A percentile compares a stretch with the other conserved stretches of the same genome.
Evolutionary conservation across 2,113 vertebrate genomes (phyloP).

Genomic region (Sclerurus mexicanus): DNA sequence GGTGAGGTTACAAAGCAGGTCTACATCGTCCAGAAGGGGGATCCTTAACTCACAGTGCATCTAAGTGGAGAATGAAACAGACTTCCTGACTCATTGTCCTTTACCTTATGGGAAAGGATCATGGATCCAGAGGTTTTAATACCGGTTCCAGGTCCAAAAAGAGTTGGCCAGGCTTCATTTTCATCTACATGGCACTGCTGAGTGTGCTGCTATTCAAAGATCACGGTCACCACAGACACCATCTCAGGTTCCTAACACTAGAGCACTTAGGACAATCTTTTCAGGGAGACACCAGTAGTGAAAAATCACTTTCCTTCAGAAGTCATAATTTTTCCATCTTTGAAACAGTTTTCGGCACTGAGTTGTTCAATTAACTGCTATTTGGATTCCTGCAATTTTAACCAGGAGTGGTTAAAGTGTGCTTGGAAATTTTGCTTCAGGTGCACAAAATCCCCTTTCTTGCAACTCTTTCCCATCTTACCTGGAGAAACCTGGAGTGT

Average conservation of each 20-base stretch:
- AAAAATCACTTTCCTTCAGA: background rate
- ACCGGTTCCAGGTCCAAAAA: background rate
- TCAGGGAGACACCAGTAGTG: background rate
- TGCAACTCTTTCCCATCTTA: background rate
- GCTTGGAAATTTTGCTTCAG: background rate
- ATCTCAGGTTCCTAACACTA: background rate
- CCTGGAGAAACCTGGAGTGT: constrained; percentile 16
- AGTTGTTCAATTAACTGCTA: background rate
- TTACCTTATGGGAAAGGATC: background rate
- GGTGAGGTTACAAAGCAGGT: background rate
- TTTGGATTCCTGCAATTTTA: background rate
- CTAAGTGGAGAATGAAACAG: background rate
- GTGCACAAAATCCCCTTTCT: background rate
- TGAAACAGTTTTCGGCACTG: background rate
- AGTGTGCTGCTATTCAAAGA: background rate
- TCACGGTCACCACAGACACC: background rate
- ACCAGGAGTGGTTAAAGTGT: background rate
- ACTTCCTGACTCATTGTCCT: background rate
- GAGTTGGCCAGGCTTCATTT: background rate
- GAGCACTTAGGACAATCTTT: accelerated
- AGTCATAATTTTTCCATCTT: background rate
- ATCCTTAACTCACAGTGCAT: background rate
- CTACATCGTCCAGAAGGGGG: background rate
- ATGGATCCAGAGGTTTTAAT: background rate
- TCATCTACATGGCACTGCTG: background rate